Conservation (phyloP, 2,797 vertebrate genomes). For the Perodicticus potto region DNA sequence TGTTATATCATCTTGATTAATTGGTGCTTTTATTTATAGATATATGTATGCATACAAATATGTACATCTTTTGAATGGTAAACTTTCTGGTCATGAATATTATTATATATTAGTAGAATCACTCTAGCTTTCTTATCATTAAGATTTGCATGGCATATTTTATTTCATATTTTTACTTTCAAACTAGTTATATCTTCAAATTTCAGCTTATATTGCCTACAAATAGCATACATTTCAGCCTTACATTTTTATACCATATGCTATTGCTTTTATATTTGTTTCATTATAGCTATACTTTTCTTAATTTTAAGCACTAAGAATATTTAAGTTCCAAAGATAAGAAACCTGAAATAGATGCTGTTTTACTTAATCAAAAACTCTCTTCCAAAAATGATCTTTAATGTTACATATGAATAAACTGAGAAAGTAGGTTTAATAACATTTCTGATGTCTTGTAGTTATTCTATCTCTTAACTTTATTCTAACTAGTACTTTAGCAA, state of each 20-base stretch:
- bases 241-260: not conserved
- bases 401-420: slow-evolving; percentile 3
- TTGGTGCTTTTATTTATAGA: not conserved
- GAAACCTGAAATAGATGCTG: not conserved
- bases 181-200: not conserved
- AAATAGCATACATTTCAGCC: not conserved
- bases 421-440: not conserved
- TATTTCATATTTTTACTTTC: not conserved
- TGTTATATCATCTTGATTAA: not conserved
- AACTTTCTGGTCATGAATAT: not conserved
- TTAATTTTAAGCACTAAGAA: slow-evolving; percentile 10
- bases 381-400: not conserved
- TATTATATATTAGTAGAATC: not conserved
- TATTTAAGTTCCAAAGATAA: not conserved
- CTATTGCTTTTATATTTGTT: not conserved
- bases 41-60: not conserved
- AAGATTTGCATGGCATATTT: not conserved
- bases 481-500: not conserved
- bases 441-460: not conserved
- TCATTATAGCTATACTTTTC: not conserved
- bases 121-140: not conserved
- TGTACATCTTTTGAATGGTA: not conserved
- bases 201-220: not conserved
- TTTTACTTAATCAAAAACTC: not conserved
- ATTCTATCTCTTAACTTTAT: not conserved